A percentile compares a stretch with the other conserved stretches of the same genome.
These are phyloP conservation scores for Poliocrania exsul DNA, from an alignment of 2,797 vertebrate genomes.

Conservation along the genomic window DNA sequence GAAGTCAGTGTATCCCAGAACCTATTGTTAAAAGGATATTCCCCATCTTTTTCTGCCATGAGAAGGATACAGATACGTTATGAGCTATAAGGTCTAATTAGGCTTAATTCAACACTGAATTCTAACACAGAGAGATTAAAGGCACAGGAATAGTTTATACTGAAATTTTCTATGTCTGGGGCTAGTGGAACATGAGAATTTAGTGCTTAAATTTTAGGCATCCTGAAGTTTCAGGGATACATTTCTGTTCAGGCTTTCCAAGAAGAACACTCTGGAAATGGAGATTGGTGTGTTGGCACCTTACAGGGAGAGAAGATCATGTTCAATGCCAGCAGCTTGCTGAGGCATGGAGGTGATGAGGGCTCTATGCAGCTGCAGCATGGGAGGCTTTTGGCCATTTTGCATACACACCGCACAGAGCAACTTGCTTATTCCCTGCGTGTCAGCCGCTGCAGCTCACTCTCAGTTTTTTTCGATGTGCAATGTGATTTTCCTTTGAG, in stretches of 20 bases:
- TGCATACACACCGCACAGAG: fast-evolving
- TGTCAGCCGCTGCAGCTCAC: fast-evolving
- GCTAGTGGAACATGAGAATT: neutral
- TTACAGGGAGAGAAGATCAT: neutral
- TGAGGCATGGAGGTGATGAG: neutral
- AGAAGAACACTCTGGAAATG: neutral
- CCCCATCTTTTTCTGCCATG: neutral
- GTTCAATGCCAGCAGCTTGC: neutral
- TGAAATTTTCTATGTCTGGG: neutral
- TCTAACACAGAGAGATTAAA: neutral
- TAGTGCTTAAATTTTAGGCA: neutral
- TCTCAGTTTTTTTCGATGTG: neutral
- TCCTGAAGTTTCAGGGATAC: neutral
- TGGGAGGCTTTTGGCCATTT: neutral
- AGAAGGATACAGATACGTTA: neutral
- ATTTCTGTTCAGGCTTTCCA: neutral
- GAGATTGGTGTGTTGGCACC: neutral
- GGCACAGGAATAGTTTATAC: neutral
- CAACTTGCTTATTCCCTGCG: neutral
- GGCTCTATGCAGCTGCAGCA: neutral
- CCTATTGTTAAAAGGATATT: neutral
- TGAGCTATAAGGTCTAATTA: neutral
- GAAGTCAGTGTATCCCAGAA: neutral
- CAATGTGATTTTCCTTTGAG: neutral
- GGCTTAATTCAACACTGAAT: neutral